Evolutionary conservation across 2,888 invertebrate genomes (phyloP), one percentile per base, ranked within the genome.

Genomic region (Bembecia ichneumoniformis): DNA sequence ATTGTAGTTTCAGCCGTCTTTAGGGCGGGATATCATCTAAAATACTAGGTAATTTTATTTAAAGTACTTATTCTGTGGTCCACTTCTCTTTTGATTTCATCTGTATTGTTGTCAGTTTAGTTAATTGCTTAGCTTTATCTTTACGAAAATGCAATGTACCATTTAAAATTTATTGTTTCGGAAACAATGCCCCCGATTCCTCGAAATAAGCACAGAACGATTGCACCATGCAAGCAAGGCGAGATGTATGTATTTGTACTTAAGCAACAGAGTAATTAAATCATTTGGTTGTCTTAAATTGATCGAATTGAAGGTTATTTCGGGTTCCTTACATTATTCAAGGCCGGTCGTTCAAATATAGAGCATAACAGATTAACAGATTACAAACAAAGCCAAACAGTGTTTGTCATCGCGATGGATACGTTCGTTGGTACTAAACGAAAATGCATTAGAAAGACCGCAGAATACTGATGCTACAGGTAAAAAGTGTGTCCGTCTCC

Each of bases 331-430:
- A 44, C 14, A 16, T 15, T 44, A 16, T 44, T 44, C 44, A 44
- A 44, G 44, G 44, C 17, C 44, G 44, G 1, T 17, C 40, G 14
- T 40, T 40, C 40, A 40, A 40, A 40, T 40, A n/a, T 40, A 40
- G 51, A 20, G 49, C 48, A 49, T 50, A 50, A 50, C 44, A 44
- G 2, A 44, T 3, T 50, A 50, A 50, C 44, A 44, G 2, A 44
- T 3, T 54, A 52, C 57, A 65, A 55, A 63, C 59, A 66, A 62
- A 67, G 60, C 65, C 58, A 60, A 67, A 63, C 58, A n/a, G 7
- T 40, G 14, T 28, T 28, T 28, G 28, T 28, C 28, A 28, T 28
- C 28, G 28, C 28, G 28, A 28, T 9, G 2, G 9, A 9, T 28
- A 28, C 9, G n/a, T 28, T 28, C 3, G 28, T 5, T 7, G 28